A percentile compares a stretch with the other conserved stretches of the same genome.
Conservation (phyloP, 2,797 vertebrate genomes). For the Monodelphis domestica region DNA sequence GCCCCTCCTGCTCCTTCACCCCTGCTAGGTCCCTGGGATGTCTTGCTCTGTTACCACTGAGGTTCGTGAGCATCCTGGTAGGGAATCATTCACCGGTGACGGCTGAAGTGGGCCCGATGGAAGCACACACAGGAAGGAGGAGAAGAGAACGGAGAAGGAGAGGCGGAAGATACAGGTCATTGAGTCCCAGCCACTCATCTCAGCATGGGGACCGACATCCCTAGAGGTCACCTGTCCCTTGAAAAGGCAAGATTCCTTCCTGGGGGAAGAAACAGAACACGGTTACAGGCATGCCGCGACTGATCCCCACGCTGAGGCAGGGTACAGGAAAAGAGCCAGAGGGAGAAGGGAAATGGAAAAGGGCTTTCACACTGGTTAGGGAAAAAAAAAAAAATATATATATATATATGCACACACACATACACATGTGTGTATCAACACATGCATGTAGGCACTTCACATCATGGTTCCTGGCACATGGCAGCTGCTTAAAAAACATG, state of each 20-base stretch:
- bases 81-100: constrained; percentile 33
- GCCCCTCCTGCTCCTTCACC: not conserved
- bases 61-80: not conserved
- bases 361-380: too few relatives aligned
- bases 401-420: not conserved
- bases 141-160: constrained; percentile 8
- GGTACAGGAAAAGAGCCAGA: not conserved
- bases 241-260: constrained; percentile 72
- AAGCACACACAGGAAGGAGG: constrained; percentile 27
- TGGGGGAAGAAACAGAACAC: constrained; percentile 45
- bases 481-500: not conserved
- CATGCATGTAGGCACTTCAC: too few relatives aligned
- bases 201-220: constrained; percentile 29
- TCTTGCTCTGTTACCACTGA: not conserved
- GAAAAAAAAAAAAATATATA: too few relatives aligned
- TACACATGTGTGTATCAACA: too few relatives aligned
- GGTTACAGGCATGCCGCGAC: constrained; percentile 26
- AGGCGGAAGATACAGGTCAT: constrained; percentile 35
- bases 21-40: not conserved
- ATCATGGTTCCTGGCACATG: not conserved
- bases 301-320: not conserved
- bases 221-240: constrained; percentile 14
- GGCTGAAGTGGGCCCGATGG: constrained; percentile 34
- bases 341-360: too few relatives aligned
- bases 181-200: constrained; percentile 47